These are phyloP conservation scores for Drosophila watanabei DNA, from an alignment of 1,140 invertebrate genomes.

Conservation along the genomic window DNA sequence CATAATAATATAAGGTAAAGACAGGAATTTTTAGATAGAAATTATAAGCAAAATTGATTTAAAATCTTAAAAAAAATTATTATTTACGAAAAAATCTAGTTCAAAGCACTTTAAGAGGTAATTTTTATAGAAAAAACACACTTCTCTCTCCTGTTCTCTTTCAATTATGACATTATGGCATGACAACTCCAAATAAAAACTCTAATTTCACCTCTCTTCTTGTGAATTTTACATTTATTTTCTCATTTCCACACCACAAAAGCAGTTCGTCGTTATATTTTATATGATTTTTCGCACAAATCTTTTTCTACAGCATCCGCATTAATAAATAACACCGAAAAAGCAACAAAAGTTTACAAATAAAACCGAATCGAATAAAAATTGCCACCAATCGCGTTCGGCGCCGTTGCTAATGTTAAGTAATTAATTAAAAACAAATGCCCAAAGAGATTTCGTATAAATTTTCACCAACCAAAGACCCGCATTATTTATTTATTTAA, in stretches of 20 bases:
- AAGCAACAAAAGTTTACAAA: constrained; percentile 12
- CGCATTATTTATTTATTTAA: constrained; percentile 56
- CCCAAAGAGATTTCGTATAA: constrained; percentile 35
- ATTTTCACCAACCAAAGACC: constrained; percentile 31
- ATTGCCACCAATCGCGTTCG: constrained; percentile 44
- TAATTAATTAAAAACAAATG: constrained; percentile 58
- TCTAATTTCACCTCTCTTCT: background rate
- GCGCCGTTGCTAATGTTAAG: constrained; percentile 59
- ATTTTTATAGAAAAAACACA: background rate
- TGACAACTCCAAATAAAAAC: constrained; percentile 4
- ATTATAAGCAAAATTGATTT: background rate
- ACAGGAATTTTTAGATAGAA: background rate
- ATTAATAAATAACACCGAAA: background rate
- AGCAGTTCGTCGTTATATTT: background rate
- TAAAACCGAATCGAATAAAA: constrained; percentile 18
- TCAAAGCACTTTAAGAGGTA: background rate
- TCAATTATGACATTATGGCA: constrained; percentile 12
- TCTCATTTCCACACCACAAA: background rate
- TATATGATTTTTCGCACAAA: constrained; percentile 18
- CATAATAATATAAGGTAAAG: background rate
- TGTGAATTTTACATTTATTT: constrained; percentile 10
- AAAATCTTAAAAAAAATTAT: background rate
- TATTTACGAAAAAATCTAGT: too few species aligned
- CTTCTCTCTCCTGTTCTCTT: background rate
- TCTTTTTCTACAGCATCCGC: constrained; percentile 5